A percentile compares a stretch with the other conserved stretches of the same genome.
Evolutionary conservation across 2,797 vertebrate species (phyloP).

Genomic region (Falco concolor): DNA sequence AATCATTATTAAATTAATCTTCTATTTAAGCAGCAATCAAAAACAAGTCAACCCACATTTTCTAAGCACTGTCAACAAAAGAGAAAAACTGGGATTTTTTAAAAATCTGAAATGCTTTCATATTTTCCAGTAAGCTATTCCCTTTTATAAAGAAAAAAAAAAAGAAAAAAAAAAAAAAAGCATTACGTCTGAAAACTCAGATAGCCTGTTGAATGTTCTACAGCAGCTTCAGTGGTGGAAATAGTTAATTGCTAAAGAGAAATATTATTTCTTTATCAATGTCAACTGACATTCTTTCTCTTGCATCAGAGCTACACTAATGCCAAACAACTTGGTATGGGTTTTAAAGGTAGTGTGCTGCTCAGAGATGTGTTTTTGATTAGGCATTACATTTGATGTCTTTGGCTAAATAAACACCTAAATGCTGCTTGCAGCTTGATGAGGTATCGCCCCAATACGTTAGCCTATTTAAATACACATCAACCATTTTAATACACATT

Average conservation of each 20-base stretch:
- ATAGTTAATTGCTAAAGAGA: background rate
- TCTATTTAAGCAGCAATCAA: constrained; percentile 73
- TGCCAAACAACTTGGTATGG: background rate
- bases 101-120: constrained; percentile 41
- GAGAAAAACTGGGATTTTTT: constrained; percentile 41
- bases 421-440: background rate
- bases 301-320: background rate
- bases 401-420: background rate
- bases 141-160: background rate
- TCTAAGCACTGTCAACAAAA: constrained; percentile 70
- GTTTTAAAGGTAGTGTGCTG: background rate
- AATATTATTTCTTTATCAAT: background rate
- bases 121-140: constrained; percentile 54
- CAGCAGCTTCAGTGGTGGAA: background rate
- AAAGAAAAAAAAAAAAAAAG: background rate
- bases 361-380: background rate
- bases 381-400: background rate
- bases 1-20: constrained; percentile 81
- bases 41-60: constrained; percentile 72
- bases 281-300: background rate
- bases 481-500: background rate
- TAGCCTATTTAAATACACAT: background rate
- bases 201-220: background rate
- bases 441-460: background rate
- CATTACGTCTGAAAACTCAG: background rate